Base-by-base conservation (phyloP, 2,797 vertebrate species). In the Pachyuromys duprasi region DNA sequence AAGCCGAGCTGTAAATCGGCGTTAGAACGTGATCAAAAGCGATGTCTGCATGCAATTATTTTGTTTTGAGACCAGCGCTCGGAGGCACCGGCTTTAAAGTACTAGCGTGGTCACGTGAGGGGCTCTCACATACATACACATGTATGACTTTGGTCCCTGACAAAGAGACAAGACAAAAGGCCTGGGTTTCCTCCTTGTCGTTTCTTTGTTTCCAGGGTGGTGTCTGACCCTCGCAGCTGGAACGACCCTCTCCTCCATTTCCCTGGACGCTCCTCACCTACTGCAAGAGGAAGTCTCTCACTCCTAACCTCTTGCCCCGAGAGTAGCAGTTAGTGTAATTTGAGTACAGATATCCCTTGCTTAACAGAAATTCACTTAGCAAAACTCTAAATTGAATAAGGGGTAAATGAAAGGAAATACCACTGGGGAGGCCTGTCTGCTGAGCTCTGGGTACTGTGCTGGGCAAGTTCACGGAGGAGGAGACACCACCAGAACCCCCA, bases 41-140 rank as follows among this genome's bases (percentile, higher is more conserved):
- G 57, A 95, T 62, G 97, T 96, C 97, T 98, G 97, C 62, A 91
- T 97, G 96, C 95, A 97, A 97, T 98, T 97, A 98, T 88, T 97
- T 88, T 95, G 95, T 96, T 95, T 95, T 67, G 92, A 97, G 97
- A 88, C 88, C 63, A 53, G 94, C 2, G 7, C 65, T 96, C 86
- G n/a, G 90, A 96, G 93, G 92, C 93, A 83, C 75, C 0, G 5
- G 86, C 93, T 95, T 95, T 78, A 70, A 91, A 89, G 96, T 42
- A 14, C 93, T 39, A 88, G 33, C 33, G 7, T 7, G 45, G 88
- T 93, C 95, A 94, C 75, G 4, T 95, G 97, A 45, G 53, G 3
- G 5, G 45, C 49, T 57, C 79, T 88, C 53, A 2, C 89, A 22
- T 6, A 55, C 67, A 81, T 2, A 20, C n/a, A 28, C 5, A 8